Evolutionary conservation across 2,888 invertebrate genomes (phyloP), one percentile per base, ranked within the genome.

Genomic region (Andrena trimmerana): DNA sequence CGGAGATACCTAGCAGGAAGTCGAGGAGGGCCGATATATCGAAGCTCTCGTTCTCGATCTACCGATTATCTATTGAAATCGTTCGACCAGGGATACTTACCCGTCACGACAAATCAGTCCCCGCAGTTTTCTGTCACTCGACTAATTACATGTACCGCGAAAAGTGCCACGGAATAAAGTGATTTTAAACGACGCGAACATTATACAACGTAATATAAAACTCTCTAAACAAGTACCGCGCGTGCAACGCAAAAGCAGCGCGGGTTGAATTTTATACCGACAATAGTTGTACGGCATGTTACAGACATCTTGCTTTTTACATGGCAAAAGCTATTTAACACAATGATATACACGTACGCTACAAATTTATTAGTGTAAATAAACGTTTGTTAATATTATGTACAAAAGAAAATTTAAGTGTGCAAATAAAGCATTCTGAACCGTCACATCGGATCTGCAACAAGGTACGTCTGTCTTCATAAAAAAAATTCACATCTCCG

Each of bases 11-110:
- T 96, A 96, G 94, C 96, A 95, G 92, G 93, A 93, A 84, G 91
- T 94, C 57, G 88, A 90, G 83, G 95, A 95, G 92, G 95, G 94
- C 92, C 94, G 91, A 33, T 92, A 95, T 86, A 95, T 96, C 85
- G 95, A 95, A 89, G 95, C 96, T 90, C 94, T 96, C 78, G 95
- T 96, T 91, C 92, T 95, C 89, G 95, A 96, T 93, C 95, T 96
- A 90, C 96, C 96, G 33, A 95, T 96, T 84, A 94, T 95, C 90
- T 96, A 95, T 92, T 95, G 94, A 93, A 88, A 81, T 78, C 42
- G n/a, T 50, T 73, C 20, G 42, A 57, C 70, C 2, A 57, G 16
- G 66, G 7, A 31, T 7, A 33, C 20, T 20, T 20, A 20, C 6
- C n/a, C 20, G 16, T 27, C 20, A 42, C 27, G 7, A 54, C 10